These are phyloP conservation scores for Hesperia comma DNA, from an alignment of 2,888 invertebrate genomes.

Conservation along the genomic window DNA sequence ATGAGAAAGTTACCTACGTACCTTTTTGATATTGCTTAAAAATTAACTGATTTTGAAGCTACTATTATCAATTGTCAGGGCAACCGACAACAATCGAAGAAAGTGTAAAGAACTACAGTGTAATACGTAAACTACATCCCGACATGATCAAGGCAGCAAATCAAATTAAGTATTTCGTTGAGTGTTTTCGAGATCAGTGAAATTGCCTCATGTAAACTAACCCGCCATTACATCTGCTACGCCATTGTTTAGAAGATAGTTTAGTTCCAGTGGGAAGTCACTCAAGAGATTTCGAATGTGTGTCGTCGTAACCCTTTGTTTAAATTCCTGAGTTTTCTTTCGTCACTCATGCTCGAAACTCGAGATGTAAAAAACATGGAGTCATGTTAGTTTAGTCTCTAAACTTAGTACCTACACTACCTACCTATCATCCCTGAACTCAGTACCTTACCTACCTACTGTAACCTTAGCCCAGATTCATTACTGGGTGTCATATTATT, in stretches of 20 bases:
- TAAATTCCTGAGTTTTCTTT: conserved; percentile 1
- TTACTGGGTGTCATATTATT: too few species aligned
- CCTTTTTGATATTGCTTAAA: too few species aligned
- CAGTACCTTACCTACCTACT: too few species aligned
- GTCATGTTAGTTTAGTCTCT: background rate
- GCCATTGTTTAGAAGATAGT: background rate
- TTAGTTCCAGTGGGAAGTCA: background rate
- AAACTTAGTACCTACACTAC: too few species aligned
- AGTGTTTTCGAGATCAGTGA: conserved; percentile 52
- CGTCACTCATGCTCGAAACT: background rate
- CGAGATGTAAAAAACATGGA: background rate
- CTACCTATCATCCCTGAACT: too few species aligned
- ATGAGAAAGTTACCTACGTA: too few species aligned
- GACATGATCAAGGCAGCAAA: conserved; percentile 72
- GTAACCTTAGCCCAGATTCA: too few species aligned
- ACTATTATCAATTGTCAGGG: too few species aligned
- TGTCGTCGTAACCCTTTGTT: conserved; percentile 9
- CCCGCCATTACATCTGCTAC: conserved; percentile 38
- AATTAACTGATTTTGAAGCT: too few species aligned
- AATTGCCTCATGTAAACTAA: conserved; percentile 44
- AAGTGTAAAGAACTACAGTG: conserved; percentile 73
- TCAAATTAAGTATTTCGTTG: conserved; percentile 79
- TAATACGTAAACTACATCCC: conserved; percentile 69
- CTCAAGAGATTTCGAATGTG: conserved; percentile 25
- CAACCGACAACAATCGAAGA: conserved; percentile 36